Evolutionary conservation across 2,888 invertebrate species (phyloP), one percentile per base, ranked within the genome.

Genomic region (Coelopa pilipes): DNA sequence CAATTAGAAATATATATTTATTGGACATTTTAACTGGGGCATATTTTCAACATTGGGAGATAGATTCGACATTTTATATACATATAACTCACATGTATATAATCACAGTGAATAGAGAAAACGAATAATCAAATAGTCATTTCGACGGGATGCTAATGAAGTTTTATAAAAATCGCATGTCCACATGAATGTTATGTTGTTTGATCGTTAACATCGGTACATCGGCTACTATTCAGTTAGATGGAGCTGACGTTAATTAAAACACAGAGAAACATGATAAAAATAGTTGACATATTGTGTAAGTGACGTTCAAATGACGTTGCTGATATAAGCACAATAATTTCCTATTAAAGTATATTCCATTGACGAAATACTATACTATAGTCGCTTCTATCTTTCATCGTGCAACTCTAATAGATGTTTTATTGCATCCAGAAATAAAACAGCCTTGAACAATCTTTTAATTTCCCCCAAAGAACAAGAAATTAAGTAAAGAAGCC

Each of bases 321-420:
- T n/a, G 63, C 15, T 46, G 46, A 46, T n/a, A 45, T n/a, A 15
- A 49, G 45, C 21, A 76, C 75, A 72, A 71, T 73, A 78, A 77
- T 77, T 78, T 78, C 78, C 75, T 77, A 77, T 78, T 75, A 70
- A 69, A 63, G 65, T n/a, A n/a, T n/a, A n/a, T n/a, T n/a, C n/a
- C n/a, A n/a, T n/a, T n/a, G n/a, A n/a, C n/a, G n/a, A n/a, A n/a
- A n/a, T n/a, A n/a, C n/a, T n/a, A n/a, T n/a, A n/a, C n/a, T n/a
- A n/a, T n/a, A n/a, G n/a, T n/a, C n/a, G n/a, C n/a, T n/a, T n/a
- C n/a, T n/a, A n/a, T n/a, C n/a, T n/a, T n/a, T n/a, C n/a, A n/a
- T n/a, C n/a, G n/a, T n/a, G n/a, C n/a, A n/a, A n/a, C n/a, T n/a
- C n/a, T n/a, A n/a, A n/a, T n/a, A n/a, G n/a, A n/a, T n/a, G n/a